A percentile compares a stretch with the other conserved stretches of the same genome.
Evolutionary conservation across 2,113 vertebrate species (phyloP).

Genomic region (Arenaria interpres): DNA sequence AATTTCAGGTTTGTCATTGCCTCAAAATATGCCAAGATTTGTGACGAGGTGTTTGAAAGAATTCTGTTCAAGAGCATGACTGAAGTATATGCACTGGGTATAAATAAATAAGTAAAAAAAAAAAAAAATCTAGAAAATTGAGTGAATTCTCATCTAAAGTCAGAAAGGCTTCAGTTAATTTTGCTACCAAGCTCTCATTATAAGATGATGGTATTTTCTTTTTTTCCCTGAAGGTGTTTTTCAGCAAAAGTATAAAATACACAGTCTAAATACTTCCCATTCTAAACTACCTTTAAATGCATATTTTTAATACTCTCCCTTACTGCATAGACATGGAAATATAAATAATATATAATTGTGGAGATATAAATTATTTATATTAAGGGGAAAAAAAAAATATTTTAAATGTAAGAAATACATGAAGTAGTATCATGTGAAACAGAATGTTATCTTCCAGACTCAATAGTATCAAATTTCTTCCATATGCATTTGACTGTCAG

Average conservation of each 20-base stretch:
- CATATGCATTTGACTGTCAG: not conserved
- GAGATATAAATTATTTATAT: not conserved
- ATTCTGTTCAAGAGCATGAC: not conserved
- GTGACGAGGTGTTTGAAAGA: not conserved
- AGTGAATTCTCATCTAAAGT: not conserved
- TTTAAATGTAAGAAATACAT: not conserved
- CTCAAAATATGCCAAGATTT: not conserved
- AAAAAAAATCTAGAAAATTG: not conserved
- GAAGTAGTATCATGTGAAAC: not conserved
- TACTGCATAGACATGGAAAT: not conserved
- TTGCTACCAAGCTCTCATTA: not conserved
- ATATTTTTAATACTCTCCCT: not conserved
- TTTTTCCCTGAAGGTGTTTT: not conserved
- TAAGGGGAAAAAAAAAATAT: not conserved
- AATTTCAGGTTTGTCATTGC: conserved; percentile 88
- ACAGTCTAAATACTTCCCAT: not conserved
- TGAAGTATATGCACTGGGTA: not conserved
- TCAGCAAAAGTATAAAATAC: not conserved
- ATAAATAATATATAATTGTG: not conserved
- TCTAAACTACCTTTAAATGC: not conserved
- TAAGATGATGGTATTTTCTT: not conserved
- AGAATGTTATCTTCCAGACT: not conserved
- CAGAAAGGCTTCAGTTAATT: not conserved
- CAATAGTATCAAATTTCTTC: not conserved
- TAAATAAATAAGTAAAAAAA: not conserved